Evolutionary conservation across 1,140 invertebrate species (phyloP).

Genomic region (Hestina assimilis): DNA sequence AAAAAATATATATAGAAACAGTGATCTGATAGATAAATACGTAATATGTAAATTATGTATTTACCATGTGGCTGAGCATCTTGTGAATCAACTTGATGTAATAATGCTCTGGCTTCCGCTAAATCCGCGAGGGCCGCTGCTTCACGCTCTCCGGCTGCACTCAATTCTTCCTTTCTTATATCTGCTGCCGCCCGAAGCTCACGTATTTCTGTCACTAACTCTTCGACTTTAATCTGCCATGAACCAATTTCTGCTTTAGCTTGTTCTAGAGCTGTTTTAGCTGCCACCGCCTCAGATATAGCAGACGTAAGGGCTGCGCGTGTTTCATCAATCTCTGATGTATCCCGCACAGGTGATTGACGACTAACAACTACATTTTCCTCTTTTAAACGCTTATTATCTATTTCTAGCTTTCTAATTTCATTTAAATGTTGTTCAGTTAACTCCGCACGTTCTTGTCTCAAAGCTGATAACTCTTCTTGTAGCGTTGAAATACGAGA

Average conservation of each 20-base stretch:
- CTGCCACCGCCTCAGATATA: constrained; percentile 40
- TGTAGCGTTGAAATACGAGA: constrained; percentile 48
- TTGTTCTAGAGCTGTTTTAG: constrained; percentile 52
- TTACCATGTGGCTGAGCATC: constrained; percentile 63
- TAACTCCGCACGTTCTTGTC: constrained; percentile 47
- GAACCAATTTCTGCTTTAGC: constrained; percentile 43
- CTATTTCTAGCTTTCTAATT: constrained; percentile 48
- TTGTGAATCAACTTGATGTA: constrained; percentile 52
- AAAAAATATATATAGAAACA: background rate
- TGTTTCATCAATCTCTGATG: constrained; percentile 54
- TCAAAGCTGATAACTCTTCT: constrained; percentile 59
- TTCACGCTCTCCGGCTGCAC: constrained; percentile 50
- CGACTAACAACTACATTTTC: constrained; percentile 41
- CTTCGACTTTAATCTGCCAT: constrained; percentile 59
- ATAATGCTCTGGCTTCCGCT: constrained; percentile 51
- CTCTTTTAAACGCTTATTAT: constrained; percentile 58
- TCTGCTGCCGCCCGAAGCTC: constrained; percentile 57
- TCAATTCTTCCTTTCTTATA: constrained; percentile 49
- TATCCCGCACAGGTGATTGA: constrained; percentile 52
- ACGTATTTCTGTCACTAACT: constrained; percentile 47
- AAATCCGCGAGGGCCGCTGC: constrained; percentile 52
- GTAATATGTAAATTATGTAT: background rate
- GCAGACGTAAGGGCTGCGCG: constrained; percentile 39
- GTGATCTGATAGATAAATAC: too few species aligned
- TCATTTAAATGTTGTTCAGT: constrained; percentile 47